These are phyloP conservation scores for Clarias laeviceps DNA, from an alignment of 2,797 vertebrate species.

Conservation along the genomic window DNA sequence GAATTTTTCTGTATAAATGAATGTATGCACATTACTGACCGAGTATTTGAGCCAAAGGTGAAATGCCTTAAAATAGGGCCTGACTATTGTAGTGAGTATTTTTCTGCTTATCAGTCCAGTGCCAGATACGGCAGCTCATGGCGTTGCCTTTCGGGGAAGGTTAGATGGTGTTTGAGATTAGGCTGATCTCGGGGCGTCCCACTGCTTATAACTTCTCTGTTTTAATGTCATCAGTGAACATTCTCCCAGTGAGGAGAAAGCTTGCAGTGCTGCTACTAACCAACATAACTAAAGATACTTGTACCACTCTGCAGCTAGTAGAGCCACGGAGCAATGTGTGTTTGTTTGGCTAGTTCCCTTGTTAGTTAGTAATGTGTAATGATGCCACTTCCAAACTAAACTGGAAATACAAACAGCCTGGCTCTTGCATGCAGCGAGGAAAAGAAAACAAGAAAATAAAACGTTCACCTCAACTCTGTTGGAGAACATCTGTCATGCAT, in stretches of 20 bases:
- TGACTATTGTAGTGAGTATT: background rate
- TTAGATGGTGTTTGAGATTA: slow-evolving; percentile 9
- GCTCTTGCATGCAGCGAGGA: background rate
- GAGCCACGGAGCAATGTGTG: background rate
- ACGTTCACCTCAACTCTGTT: background rate
- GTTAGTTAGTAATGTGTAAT: background rate
- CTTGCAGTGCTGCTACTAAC: background rate
- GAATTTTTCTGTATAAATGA: background rate
- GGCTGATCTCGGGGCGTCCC: background rate
- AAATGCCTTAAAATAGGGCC: background rate
- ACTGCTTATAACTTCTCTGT: slow-evolving; percentile 5
- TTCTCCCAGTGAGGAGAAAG: background rate
- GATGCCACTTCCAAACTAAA: background rate
- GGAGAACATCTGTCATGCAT: background rate
- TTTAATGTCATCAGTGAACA: background rate
- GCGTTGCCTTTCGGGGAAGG: background rate
- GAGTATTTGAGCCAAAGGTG: background rate
- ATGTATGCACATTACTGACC: background rate
- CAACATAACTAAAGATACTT: background rate
- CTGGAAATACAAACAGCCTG: background rate
- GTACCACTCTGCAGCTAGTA: background rate
- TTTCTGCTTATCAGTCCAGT: slow-evolving; percentile 1
- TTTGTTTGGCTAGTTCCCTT: background rate
- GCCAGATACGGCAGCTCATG: background rate
- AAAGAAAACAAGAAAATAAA: background rate